Evolutionary conservation across 2,888 invertebrate species (phyloP), one percentile per base, ranked within the genome.

Genomic region (Anorthoa munda): DNA sequence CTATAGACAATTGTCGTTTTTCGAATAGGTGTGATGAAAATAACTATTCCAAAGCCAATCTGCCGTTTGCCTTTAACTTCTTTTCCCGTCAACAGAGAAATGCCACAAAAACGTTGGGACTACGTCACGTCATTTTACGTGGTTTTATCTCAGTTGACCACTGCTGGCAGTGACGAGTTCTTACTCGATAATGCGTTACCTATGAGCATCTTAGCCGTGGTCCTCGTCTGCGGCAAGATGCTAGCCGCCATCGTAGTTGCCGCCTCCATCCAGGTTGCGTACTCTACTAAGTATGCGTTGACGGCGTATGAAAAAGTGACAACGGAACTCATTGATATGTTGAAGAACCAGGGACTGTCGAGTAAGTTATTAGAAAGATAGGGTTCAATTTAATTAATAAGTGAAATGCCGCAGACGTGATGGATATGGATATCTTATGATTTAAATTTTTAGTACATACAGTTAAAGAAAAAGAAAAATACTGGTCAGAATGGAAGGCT

Each of bases 271-370:
- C 95, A 96, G 69, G 84, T 95, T 1, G 93, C 95, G 0, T 93
- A 93, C 70, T 94, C 95, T 1, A 92, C 90, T 2, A 94, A 95
- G 82, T 93, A 94, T 59, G 94, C 95, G 0, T 79, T 96, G 26
- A 94, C 93, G 5, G 88, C 86, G 0, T 96, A 96, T 56, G 95
- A 96, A 79, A 92, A 86, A 64, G 88, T 87, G 46, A 94, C 93
- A 0, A 86, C 79, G 17, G 93, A 95, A 72, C 90, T 96, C 0
- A 93, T 95, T 73, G 94, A 94, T 84, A 91, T 94, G 81, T 76
- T 96, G 71, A 95, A 92, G 81, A 96, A 95, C 83, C 96, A 96
- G 73, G 96, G 96, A 39, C 79, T 96, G 23, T 96, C 96, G 21
- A 87, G 96, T 96, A 81, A 90, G 90, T 89, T 4, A 9, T 23